These are phyloP conservation scores for Lycodopsis pacificus DNA, from an alignment of 2,797 vertebrate species.

Conservation along the genomic window DNA sequence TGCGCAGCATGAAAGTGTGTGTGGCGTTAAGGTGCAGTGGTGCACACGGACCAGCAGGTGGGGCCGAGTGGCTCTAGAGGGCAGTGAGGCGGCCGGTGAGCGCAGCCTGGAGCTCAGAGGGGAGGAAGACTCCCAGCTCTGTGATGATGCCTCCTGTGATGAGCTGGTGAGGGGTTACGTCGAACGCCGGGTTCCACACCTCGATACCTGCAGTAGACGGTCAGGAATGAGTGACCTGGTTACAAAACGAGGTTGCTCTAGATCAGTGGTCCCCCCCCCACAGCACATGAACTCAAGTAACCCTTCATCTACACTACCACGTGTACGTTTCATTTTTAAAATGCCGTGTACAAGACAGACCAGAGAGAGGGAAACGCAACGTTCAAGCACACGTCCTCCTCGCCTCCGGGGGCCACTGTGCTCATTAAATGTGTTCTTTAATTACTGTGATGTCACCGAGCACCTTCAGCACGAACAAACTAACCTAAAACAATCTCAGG, in stretches of 20 bases:
- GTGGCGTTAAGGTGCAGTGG: constrained; percentile 70
- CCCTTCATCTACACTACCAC: not conserved
- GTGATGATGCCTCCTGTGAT: constrained; percentile 95
- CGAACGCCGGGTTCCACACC: constrained; percentile 95
- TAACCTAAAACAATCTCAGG: constrained; percentile 31
- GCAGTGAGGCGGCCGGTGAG: constrained; percentile 85
- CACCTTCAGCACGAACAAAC: constrained; percentile 19
- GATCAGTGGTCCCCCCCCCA: not conserved
- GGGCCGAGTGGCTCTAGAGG: constrained; percentile 70
- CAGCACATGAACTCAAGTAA: not conserved
- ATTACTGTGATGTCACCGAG: constrained; percentile 73
- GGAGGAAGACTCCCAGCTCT: constrained; percentile 91
- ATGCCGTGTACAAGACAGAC: not conserved
- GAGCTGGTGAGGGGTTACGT: constrained; percentile 93
- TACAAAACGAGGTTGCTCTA: not conserved
- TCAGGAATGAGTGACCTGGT: not conserved
- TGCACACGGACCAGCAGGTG: constrained; percentile 64
- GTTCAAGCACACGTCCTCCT: constrained; percentile 15
- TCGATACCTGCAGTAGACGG: constrained; percentile 83
- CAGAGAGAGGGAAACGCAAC: not conserved
- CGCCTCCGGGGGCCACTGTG: constrained; percentile 33
- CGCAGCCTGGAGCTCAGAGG: constrained; percentile 88
- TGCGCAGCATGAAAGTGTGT: too few relatives aligned
- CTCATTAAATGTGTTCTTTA: constrained; percentile 68
- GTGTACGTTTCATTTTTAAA: not conserved